Percentiles rank a stretch among this genome's conserved stretches.
These are phyloP conservation scores for Platycheirus albimanus DNA, from an alignment of 2,888 invertebrate genomes.

Conservation along the genomic window DNA sequence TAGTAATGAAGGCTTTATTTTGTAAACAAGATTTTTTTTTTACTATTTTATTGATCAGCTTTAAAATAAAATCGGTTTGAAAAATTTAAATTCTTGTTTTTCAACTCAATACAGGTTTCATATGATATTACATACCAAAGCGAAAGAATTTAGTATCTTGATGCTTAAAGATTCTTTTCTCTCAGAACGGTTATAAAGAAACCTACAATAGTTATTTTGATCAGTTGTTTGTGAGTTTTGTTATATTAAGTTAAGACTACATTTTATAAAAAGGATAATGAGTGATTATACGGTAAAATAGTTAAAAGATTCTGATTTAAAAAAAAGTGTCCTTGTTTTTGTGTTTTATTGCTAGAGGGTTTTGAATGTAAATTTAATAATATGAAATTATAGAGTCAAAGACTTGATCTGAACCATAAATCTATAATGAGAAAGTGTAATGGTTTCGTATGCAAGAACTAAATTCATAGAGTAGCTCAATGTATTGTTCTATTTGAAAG, in stretches of 20 bases:
- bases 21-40: background rate
- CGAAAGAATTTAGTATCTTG: slow-evolving; percentile 49
- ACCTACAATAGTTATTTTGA: slow-evolving; percentile 23
- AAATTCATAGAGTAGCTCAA: no score
- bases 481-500: no score
- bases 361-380: no score
- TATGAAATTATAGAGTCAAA: no score
- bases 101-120: slow-evolving; percentile 48
- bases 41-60: background rate
- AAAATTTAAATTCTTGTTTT: slow-evolving; percentile 56
- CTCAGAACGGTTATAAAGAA: slow-evolving; percentile 68
- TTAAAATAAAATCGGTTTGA: slow-evolving; percentile 36
- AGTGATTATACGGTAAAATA: slow-evolving; percentile 75
- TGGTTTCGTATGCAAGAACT: no score
- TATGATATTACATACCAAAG: slow-evolving; percentile 22
- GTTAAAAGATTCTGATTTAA: background rate
- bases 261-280: slow-evolving; percentile 51
- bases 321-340: no score
- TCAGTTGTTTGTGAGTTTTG: slow-evolving; percentile 38
- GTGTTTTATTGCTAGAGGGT: no score
- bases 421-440: no score
- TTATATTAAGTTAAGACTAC: slow-evolving; percentile 13
- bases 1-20: background rate
- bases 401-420: no score
- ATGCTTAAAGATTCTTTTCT: slow-evolving; percentile 40